Evolutionary conservation across 2,797 vertebrate species (phyloP).

Genomic region (Manis pentadactyla): DNA sequence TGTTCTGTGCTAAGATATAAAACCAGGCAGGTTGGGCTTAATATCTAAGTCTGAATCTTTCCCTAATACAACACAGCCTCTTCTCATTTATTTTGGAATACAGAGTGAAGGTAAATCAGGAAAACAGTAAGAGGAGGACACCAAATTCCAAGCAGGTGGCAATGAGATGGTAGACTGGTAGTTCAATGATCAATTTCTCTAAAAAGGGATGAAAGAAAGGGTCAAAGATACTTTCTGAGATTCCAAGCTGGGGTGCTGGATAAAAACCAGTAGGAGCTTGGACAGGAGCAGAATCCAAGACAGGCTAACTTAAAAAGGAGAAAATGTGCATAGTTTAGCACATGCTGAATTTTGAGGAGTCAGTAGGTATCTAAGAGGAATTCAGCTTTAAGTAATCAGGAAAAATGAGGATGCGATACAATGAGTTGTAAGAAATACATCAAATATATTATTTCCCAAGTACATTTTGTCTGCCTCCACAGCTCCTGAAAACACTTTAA

Average conservation of each 20-base stretch:
- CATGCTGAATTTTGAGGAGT: background rate
- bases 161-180: background rate
- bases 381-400: background rate
- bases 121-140: background rate
- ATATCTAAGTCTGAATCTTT: background rate
- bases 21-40: background rate
- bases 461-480: too few species aligned
- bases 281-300: background rate
- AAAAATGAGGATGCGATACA: background rate
- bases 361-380: background rate
- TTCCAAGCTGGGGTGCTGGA: background rate
- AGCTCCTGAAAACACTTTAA: too few species aligned
- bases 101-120: background rate
- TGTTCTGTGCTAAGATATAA: background rate
- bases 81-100: background rate
- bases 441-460: too few species aligned
- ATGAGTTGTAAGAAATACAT: too few species aligned
- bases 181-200: background rate
- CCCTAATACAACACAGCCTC: background rate
- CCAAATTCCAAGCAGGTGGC: background rate
- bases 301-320: background rate
- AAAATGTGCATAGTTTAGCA: background rate
- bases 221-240: background rate
- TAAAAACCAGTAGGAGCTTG: background rate
- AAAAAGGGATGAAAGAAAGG: background rate